phyloP scores from a whole-genome alignment of 2,797 vertebrate species.

The Urocyon cinereoargenteus region DNA sequence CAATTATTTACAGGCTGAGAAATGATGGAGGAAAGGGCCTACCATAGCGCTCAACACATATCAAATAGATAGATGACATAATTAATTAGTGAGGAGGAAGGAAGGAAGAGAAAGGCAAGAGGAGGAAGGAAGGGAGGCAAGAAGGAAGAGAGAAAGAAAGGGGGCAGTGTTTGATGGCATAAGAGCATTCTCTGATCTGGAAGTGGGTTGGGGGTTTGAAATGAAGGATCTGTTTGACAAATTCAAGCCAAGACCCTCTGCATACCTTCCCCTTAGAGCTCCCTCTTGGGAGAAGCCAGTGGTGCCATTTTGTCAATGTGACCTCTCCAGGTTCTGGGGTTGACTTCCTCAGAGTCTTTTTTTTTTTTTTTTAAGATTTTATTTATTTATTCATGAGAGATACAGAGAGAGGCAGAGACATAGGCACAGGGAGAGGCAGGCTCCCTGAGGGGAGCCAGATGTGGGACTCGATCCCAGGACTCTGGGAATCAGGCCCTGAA shows the following conservation, averaged over 20 bases:
- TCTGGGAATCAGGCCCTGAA: too few relatives aligned
- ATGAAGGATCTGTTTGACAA: background rate
- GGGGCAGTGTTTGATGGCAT: too few relatives aligned
- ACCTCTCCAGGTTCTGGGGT: background rate
- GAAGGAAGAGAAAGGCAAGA: background rate
- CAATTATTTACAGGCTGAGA: background rate
- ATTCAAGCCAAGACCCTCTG: background rate
- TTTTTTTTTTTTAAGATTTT: too few relatives aligned
- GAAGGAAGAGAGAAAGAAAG: background rate
- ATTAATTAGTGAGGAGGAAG: background rate
- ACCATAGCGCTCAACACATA: background rate
- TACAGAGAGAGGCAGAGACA: too few relatives aligned
- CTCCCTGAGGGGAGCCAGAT: too few relatives aligned
- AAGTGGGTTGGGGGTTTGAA: background rate
- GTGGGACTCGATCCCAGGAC: too few relatives aligned
- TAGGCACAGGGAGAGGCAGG: too few relatives aligned
- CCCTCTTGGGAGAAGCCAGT: background rate
- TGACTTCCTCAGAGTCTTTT: background rate
- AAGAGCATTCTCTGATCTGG: background rate
- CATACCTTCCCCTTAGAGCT: background rate
- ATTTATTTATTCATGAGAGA: too few relatives aligned
- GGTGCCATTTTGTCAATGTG: background rate
- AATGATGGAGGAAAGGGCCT: background rate
- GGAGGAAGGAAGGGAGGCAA: rapidly evolving
- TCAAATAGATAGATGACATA: background rate